Conservation (phyloP, 1,140 invertebrate species). For the Drosophila tsacasi region DNA sequence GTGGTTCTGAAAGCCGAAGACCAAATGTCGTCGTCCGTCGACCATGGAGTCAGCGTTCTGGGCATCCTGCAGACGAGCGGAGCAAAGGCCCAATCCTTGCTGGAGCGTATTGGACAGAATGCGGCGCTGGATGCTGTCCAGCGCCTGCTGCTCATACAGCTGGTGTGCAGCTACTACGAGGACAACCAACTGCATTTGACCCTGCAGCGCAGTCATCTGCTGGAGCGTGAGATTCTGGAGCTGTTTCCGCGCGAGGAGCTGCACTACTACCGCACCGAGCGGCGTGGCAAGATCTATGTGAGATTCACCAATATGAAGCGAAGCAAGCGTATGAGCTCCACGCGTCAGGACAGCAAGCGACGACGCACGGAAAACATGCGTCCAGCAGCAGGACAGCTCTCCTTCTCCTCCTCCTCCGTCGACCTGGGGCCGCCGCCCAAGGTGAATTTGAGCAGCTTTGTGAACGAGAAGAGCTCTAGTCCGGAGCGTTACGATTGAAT, state of each 20-base stretch:
- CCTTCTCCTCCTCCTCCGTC: not conserved
- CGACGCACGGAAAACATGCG: conserved; percentile 36
- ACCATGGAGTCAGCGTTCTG: conserved; percentile 58
- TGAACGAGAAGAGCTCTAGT: conserved; percentile 49
- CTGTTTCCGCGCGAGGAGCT: conserved; percentile 71
- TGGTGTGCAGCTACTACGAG: conserved; percentile 77
- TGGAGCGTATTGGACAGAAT: conserved; percentile 60
- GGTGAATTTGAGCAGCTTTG: conserved; percentile 25
- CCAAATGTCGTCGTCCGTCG: conserved; percentile 1
- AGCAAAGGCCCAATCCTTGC: conserved; percentile 43
- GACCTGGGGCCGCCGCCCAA: conserved; percentile 3
- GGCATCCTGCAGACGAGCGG: conserved; percentile 63
- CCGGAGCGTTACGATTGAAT: conserved; percentile 64
- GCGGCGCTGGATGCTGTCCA: conserved; percentile 61
- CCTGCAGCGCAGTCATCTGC: conserved; percentile 67
- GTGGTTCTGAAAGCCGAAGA: not conserved
- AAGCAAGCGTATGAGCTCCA: conserved; percentile 54
- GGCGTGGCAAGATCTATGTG: conserved; percentile 78
- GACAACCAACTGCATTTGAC: conserved; percentile 74
- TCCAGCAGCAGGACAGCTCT: not conserved
- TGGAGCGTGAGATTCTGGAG: conserved; percentile 73
- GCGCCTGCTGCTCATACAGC: conserved; percentile 64
- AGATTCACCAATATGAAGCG: conserved; percentile 80
- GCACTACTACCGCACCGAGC: conserved; percentile 74
- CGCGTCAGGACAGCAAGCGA: conserved; percentile 50